Evolutionary conservation across 2,113 vertebrate genomes (phyloP).

Genomic region (Smithornis capensis): DNA sequence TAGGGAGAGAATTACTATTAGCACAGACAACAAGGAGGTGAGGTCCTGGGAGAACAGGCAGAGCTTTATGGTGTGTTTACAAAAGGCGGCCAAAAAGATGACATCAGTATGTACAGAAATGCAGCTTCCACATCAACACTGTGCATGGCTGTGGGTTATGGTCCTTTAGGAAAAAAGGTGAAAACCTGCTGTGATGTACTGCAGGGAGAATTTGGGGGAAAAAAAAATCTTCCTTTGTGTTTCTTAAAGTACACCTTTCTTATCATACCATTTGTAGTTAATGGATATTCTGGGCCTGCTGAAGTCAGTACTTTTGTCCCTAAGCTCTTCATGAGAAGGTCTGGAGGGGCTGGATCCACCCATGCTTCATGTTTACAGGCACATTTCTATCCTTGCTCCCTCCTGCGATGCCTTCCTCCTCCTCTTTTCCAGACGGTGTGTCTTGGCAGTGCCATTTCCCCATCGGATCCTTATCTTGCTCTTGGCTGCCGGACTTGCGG

Average conservation of each 20-base stretch:
- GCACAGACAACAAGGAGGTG: not conserved
- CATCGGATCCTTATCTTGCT: not conserved
- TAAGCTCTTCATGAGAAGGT: not conserved
- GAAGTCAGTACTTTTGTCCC: not conserved
- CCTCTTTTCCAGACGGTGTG: not conserved
- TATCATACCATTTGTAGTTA: not conserved
- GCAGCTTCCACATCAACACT: rapidly evolving
- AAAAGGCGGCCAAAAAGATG: not conserved
- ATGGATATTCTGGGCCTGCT: not conserved
- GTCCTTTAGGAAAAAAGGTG: not conserved
- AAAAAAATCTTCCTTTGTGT: not conserved
- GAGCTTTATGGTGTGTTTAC: conserved; percentile 16
- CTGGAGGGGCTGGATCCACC: not conserved
- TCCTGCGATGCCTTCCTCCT: not conserved
- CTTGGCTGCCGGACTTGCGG: not conserved
- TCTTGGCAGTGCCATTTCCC: not conserved
- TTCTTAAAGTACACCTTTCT: not conserved
- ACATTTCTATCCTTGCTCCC: not conserved
- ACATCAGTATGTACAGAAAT: not conserved
- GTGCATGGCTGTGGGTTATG: not conserved
- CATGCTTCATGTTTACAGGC: rapidly evolving
- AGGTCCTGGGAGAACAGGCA: not conserved
- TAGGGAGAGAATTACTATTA: not conserved
- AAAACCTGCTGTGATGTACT: not conserved
- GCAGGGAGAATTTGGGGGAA: not conserved